A percentile compares a stretch with the other conserved stretches of the same genome.
These are phyloP conservation scores for Sitta carolinensis DNA, from an alignment of 2,797 vertebrate species.

Conservation along the genomic window DNA sequence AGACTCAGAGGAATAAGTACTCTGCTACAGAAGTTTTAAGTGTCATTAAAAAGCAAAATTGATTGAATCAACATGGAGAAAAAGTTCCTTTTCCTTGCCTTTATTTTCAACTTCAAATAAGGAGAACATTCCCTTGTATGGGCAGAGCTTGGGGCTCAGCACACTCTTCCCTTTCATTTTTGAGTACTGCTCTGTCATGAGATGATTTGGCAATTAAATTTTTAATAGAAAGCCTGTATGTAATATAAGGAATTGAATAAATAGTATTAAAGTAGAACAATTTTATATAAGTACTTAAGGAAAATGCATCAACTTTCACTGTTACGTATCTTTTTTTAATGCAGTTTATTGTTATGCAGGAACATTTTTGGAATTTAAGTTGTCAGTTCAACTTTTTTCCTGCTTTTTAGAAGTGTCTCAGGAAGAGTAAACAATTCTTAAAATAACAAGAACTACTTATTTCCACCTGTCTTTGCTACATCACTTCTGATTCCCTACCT, in stretches of 20 bases:
- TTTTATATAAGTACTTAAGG: not conserved
- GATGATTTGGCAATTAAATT: not conserved
- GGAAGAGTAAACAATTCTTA: not conserved
- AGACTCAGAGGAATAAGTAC: not conserved
- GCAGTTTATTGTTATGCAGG: slow-evolving; percentile 1
- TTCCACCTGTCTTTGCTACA: not conserved
- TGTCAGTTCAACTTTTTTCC: not conserved
- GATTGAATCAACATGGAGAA: not conserved
- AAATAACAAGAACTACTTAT: not conserved
- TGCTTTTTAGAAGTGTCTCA: not conserved
- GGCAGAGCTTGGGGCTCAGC: not conserved
- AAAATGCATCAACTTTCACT: not conserved
- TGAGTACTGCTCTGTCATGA: not conserved
- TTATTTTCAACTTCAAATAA: not conserved
- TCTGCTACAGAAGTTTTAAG: not conserved
- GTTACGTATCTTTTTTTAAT: not conserved
- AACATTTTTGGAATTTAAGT: slow-evolving; percentile 2
- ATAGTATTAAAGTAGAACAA: not conserved
- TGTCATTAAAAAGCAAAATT: not conserved
- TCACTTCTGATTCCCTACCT: not conserved
- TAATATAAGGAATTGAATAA: not conserved
- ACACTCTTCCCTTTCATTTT: not conserved
- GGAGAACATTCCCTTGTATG: not conserved
- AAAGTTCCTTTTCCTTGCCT: not conserved
- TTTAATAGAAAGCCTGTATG: not conserved